Evolutionary conservation across 2,888 invertebrate species (phyloP).

Genomic region (Microplitis deprimator): DNA sequence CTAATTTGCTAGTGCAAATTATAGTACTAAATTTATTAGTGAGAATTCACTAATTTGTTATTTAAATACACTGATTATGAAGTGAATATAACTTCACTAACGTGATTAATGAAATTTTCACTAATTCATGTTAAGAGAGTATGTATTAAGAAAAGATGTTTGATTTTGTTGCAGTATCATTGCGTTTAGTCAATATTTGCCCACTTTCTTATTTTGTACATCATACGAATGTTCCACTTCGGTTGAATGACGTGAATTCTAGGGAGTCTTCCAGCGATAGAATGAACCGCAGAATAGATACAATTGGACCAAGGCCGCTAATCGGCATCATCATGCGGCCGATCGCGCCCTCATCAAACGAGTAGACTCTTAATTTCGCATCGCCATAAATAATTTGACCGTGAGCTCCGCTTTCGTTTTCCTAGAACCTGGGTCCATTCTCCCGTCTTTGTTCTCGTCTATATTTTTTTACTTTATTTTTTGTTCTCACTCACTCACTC

Average conservation of each 20-base stretch:
- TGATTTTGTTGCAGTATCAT: too few species aligned
- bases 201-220: too few species aligned
- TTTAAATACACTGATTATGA: too few species aligned
- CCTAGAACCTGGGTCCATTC: conserved; percentile 59
- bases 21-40: too few species aligned
- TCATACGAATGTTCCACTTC: background rate
- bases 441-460: conserved; percentile 33
- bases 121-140: too few species aligned
- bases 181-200: too few species aligned
- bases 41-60: too few species aligned
- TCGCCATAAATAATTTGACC: conserved; percentile 71
- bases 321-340: conserved; percentile 59
- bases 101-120: too few species aligned
- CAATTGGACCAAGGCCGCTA: conserved; percentile 59
- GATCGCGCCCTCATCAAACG: conserved; percentile 63
- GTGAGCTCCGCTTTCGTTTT: conserved; percentile 62
- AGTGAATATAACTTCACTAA: too few species aligned
- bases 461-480: conserved; percentile 20
- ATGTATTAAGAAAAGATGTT: background rate
- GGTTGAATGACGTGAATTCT: background rate
- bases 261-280: conserved; percentile 12
- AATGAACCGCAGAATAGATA: conserved; percentile 16
- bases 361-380: conserved; percentile 69
- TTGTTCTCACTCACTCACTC: conserved; percentile 37
- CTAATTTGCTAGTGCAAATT: too few species aligned